phyloP scores from a whole-genome alignment of 1,140 invertebrate species.

The Harlomillsia oculata region DNA sequence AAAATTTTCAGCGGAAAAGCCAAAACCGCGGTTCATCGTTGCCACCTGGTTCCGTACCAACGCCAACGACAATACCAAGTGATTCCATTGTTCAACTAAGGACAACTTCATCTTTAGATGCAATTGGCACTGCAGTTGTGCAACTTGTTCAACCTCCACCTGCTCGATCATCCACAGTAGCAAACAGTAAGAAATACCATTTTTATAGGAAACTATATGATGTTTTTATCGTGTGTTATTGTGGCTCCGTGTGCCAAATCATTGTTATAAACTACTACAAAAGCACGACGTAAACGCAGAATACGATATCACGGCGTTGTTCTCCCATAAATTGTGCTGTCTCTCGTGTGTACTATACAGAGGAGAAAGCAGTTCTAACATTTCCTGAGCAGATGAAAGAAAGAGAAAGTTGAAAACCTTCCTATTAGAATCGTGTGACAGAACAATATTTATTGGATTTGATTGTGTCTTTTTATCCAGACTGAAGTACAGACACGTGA shows the following conservation, averaged over 20 bases:
- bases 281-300: too few species aligned
- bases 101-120: constrained; percentile 30
- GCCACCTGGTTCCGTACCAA: constrained; percentile 6
- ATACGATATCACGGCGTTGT: neutral
- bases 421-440: too few species aligned
- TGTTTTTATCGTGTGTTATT: neutral
- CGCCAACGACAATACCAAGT: constrained; percentile 15
- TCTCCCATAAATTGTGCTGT: constrained; percentile 1
- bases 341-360: neutral
- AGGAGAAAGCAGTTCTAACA: too few species aligned
- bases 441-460: too few species aligned
- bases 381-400: too few species aligned
- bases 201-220: neutral
- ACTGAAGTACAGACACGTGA: too few species aligned
- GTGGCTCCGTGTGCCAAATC: neutral
- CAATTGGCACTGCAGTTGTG: constrained; percentile 28
- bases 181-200: constrained; percentile 26
- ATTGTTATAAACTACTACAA: too few species aligned
- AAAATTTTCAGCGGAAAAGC: too few species aligned
- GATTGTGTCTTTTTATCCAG: too few species aligned
- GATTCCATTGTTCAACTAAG: constrained; percentile 31
- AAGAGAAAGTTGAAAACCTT: too few species aligned
- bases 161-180: constrained; percentile 24
- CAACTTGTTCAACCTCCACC: constrained; percentile 29
- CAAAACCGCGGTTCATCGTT: constrained; percentile 11